Evolutionary conservation across 2,888 invertebrate genomes (phyloP), one percentile per base, ranked within the genome.

Genomic region (Mycogona germanica): DNA sequence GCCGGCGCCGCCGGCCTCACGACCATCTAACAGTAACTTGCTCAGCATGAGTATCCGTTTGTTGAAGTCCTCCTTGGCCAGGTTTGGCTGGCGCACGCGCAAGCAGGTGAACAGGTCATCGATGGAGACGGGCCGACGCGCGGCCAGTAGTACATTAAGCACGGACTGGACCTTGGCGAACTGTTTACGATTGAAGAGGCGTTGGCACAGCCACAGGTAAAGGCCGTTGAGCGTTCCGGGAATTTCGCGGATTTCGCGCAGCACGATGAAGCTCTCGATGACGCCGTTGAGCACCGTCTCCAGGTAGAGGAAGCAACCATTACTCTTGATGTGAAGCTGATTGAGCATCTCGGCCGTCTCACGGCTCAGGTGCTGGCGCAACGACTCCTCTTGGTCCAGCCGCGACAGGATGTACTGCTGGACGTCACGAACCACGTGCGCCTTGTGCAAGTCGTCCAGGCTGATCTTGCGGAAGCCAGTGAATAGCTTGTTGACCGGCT

Each of bases 261-360:
- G 73, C 7, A 88, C 87, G 61, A 96, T 89, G 67, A 91, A 93
- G 53, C 84, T 89, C 64, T 93, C 91, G 0, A 87, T 86, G 1
- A 95, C 89, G 0, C 93, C 93, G 63, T 95, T 92, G 44, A 93
- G 69, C 0, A 92, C 82, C 72, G 87, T 86, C 66, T 88, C 87
- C 58, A 89, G 69, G 63, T 89, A 91, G 3, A 91, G 75, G 59
- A 91, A 81, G 63, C 89, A 91, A 0, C 93, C 96, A 65, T 95
- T 93, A 66, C 91, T 91, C 71, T 96, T 96, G 62, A 96, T 95
- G 65, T 95, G 84, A 38, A 96, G 74, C 65, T 93, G 92, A 70
- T 96, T 95, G 2, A 96, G 72, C 70, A 92, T 91, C 60, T 95
- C 93, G 0, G 95, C 95, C 0, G 93, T 93, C 65, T 88, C 87